Evolutionary conservation across 2,797 vertebrate species (phyloP).

Genomic region (Rhynchotus rufescens): DNA sequence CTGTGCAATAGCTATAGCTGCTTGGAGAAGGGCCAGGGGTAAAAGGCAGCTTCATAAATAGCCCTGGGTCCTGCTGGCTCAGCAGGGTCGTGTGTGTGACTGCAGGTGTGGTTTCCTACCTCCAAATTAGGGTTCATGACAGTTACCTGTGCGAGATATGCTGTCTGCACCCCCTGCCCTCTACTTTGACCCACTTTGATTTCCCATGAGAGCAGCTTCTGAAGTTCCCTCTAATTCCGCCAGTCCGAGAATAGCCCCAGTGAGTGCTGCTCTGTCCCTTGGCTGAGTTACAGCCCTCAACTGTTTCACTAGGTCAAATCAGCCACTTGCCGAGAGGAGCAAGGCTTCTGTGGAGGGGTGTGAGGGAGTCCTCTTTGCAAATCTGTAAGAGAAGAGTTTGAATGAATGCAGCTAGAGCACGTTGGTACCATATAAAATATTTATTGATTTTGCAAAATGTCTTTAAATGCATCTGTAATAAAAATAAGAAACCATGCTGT

Average conservation of each 20-base stretch:
- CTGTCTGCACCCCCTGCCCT: not conserved
- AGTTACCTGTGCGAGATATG: not conserved
- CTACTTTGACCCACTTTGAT: not conserved
- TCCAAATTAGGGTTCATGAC: not conserved
- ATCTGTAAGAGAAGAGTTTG: not conserved
- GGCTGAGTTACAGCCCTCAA: not conserved
- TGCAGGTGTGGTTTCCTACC: not conserved
- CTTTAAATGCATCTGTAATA: constrained; percentile 66
- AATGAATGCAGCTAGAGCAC: not conserved
- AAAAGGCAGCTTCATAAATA: not conserved
- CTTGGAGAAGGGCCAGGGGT: not conserved
- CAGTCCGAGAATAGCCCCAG: fast-evolving
- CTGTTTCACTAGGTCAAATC: not conserved
- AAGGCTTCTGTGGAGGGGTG: not conserved
- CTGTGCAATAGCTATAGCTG: not conserved
- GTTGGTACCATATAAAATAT: constrained; percentile 71
- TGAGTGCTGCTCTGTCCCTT: fast-evolving
- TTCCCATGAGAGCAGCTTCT: not conserved
- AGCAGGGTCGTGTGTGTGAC: not conserved
- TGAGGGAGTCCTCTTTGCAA: fast-evolving
- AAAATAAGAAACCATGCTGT: constrained; percentile 72
- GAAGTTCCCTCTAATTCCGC: not conserved
- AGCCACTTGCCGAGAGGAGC: fast-evolving
- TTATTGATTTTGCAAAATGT: constrained; percentile 80
- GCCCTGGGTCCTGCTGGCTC: fast-evolving